Base-by-base conservation (phyloP, 2,888 invertebrate species). In the Strigamia maritima region DNA sequence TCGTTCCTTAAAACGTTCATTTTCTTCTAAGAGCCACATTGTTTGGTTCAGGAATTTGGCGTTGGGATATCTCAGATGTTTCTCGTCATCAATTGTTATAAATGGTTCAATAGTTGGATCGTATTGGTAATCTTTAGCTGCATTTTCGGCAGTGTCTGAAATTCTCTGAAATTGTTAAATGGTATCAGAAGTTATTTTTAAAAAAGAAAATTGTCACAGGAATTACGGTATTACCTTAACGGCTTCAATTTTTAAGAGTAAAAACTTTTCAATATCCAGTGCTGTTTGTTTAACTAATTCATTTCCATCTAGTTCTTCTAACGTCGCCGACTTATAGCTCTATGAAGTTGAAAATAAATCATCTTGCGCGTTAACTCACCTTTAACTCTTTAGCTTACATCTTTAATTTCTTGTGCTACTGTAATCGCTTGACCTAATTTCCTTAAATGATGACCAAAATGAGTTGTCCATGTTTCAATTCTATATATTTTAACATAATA, bases 201-300 rank as follows among this genome's bases (percentile, higher is more conserved):
- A 31, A 31, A 31, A 4, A 2, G 31, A 31, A 2, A 31, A 4
- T 31, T 31, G 7, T 31, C 31, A 31, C 31, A 31, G 22, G 6
- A 75, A 6, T 19, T 70, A 49, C n/a, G n/a, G n/a, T 49, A 91
- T 91, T 87, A 95, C 95, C 88, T 90, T 90, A 80, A 95, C 93
- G n/a, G 95, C 94, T 83, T 94, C 93, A 89, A 94, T 93, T 90
- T 95, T 95, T 83, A 93, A 90, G 70, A 92, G 91, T 83, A 95
- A 89, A 93, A 95, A 94, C 79, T 91, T 90, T 81, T 93, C 92
- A 80, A 97, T 92, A 83, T 93, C 94, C 79, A 90, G 90, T 79
- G 92, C 90, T 80, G 95, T 93, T 80, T 93, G 92, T 81, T 90
- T 90, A 82, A 96, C 90, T 84, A 97, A 89, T 83, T 90, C 90